Percentiles rank a stretch among this genome's conserved stretches.
Evolutionary conservation across 1,140 invertebrate species (phyloP).

Genomic region (Meteorus sp.): DNA sequence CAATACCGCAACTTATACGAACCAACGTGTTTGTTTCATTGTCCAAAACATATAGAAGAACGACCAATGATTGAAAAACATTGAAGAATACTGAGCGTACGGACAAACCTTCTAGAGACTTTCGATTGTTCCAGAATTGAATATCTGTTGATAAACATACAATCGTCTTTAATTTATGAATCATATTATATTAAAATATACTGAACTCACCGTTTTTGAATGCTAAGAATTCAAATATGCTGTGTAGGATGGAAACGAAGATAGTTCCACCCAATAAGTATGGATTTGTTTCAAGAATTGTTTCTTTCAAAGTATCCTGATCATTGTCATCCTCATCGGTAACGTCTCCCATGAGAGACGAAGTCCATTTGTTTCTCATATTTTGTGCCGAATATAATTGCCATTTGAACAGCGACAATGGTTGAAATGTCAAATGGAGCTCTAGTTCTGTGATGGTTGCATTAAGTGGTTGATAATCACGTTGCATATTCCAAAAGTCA

Average conservation of each 20-base stretch:
- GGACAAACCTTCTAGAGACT: slow-evolving; percentile 95
- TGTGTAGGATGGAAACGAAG: slow-evolving; percentile 92
- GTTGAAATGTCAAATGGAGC: slow-evolving; percentile 86
- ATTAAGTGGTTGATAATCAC: slow-evolving; percentile 95
- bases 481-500: slow-evolving; percentile 98
- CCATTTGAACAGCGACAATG: slow-evolving; percentile 95
- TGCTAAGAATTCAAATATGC: slow-evolving; percentile 96
- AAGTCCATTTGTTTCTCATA: slow-evolving; percentile 79
- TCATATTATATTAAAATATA: too few relatives aligned
- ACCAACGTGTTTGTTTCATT: slow-evolving; percentile 98
- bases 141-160: slow-evolving; percentile 80
- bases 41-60: slow-evolving; percentile 94
- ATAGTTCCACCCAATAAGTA: slow-evolving; percentile 92
- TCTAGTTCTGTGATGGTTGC: slow-evolving; percentile 73
- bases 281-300: slow-evolving; percentile 95
- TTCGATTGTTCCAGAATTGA: slow-evolving; percentile 98
- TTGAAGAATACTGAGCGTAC: slow-evolving; percentile 99
- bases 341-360: slow-evolving; percentile 47
- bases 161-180: slow-evolving; percentile 33
- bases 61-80: slow-evolving; percentile 94
- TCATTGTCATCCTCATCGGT: slow-evolving; percentile 85
- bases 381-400: slow-evolving; percentile 96
- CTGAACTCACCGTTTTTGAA: slow-evolving; percentile 92
- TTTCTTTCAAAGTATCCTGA: slow-evolving; percentile 96
- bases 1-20: slow-evolving; percentile 87